Evolutionary conservation across 2,797 vertebrate species (phyloP), one percentile per base, ranked within the genome.

Genomic region (Thalassophryne amazonica): DNA sequence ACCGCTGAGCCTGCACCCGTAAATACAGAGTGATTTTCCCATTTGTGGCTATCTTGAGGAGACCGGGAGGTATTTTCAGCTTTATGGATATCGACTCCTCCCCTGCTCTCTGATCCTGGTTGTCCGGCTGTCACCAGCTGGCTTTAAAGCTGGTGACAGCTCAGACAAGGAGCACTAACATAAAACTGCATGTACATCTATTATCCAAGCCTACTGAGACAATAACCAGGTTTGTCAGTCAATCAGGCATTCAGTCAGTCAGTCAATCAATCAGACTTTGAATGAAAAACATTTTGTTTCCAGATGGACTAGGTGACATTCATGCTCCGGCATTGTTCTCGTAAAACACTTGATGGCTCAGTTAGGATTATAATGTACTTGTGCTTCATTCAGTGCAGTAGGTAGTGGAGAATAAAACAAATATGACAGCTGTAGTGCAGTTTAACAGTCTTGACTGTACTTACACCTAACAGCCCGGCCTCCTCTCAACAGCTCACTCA

Each of bases 11-110:
- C 37, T 5, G 3, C 40, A 12, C n/a, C 50, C 53, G 52, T 76
- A 74, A 78, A 81, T 60, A 61, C 7, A 5, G 51, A 68, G 50
- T 10, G 46, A 56, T 76, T 65, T 73, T 51, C 49, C 37, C 40
- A 35, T 72, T 73, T 66, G 50, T 45, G 60, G 64, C 66, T 39
- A 63, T 65, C 60, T 69, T 46, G 29, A 43, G 37, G 29, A 31
- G 76, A 69, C 53, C 65, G 60, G 54, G 66, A 73, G 56, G 69
- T 68, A 72, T 60, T 68, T 45, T 39, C 48, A 30, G 63, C 52
- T 74, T 72, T 73, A 69, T 68, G 49, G 69, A 69, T 77, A 71
- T 77, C 39, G 58, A 75, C 77, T 71, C 46, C 53, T 60, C 60
- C 65, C 71, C 48, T 55, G 61, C 59, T 70, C 55, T 74, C 70